These are phyloP conservation scores for Ageneiosus marmoratus DNA, from an alignment of 2,113 vertebrate species.

Conservation along the genomic window DNA sequence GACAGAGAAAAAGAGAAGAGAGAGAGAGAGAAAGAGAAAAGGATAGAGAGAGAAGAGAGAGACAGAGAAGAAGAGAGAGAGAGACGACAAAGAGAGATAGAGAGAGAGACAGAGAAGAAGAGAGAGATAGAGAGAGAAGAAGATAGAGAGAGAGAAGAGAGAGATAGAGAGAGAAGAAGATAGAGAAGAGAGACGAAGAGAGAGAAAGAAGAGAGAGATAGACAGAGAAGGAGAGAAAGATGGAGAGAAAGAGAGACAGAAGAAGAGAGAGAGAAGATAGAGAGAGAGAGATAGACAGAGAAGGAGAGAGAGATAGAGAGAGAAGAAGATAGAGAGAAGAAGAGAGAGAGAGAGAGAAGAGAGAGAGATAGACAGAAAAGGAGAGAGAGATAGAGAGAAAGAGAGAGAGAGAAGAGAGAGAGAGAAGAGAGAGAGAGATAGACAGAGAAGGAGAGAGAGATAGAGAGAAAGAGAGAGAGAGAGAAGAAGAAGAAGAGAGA, in stretches of 20 bases:
- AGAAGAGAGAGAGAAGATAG: too few species aligned
- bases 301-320: conserved; percentile 15
- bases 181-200: conserved; percentile 27
- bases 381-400: conserved; percentile 8
- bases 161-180: conserved; percentile 36
- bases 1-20: conserved; percentile 16
- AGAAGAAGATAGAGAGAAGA: too few species aligned
- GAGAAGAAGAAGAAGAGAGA: conserved; percentile 30
- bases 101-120: conserved; percentile 38
- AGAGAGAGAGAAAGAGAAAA: conserved; percentile 45
- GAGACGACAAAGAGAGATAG: conserved; percentile 39
- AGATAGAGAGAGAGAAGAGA: too few species aligned
- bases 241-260: conserved; percentile 25
- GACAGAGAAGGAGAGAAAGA: conserved; percentile 17
- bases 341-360: conserved; percentile 49
- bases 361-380: conserved; percentile 27
- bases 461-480: conserved; percentile 17
- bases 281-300: conserved; percentile 25
- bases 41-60: conserved; percentile 30
- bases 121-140: background rate
- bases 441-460: conserved; percentile 46
- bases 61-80: conserved; percentile 37
- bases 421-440: conserved; percentile 29
- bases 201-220: conserved; percentile 55
- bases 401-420: conserved; percentile 47